Base-by-base conservation (phyloP, 2,888 invertebrate genomes). In the Leistus spinibarbis region DNA sequence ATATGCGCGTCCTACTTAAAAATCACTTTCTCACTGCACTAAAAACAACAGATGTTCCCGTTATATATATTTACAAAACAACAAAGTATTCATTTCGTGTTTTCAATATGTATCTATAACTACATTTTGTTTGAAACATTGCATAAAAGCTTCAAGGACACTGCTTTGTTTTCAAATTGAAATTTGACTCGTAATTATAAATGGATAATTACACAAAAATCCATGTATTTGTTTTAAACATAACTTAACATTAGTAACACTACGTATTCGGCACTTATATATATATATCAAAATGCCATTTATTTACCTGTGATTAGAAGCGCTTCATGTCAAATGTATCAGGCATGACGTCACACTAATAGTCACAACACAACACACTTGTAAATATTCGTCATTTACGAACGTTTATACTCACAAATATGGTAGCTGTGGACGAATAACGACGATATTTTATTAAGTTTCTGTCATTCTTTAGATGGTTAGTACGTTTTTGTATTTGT, bases 331-430 rank as follows among this genome's bases (percentile, higher is more conserved):
- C 83, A 80, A 84, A 84, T 83, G 84, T 83, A 83, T 84, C 84
- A 84, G n/a, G 84, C 83, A 85, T 85, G 85, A 85, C 85, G 85
- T 85, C 85, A 85, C 84, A 77, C 76, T 40, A 13, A 79, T n/a
- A 79, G 79, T 80, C 82, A 82, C 81, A 84, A 75, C 83, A 83
- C 80, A 78, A 70, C 72, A 77, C 60, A 64, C 69, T 62, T 74
- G 74, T n/a, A n/a, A n/a, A 75, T 75, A 75, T 69, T 69, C 69
- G 75, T 75, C 75, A 75, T 75, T 75, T 63, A 68, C 54, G 20
- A 54, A 20, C 16, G 4, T 13, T 69, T 69, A 69, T 69, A 73
- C 73, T 73, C 73, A 73, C 73, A 67, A 40, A 40, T 40, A 7
- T 13, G 13, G 40, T 40, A 40, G 40, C 7, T 40, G 7, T 40